Base-by-base conservation (phyloP, 2,888 invertebrate species). In the Chaitophorus viminalis region DNA sequence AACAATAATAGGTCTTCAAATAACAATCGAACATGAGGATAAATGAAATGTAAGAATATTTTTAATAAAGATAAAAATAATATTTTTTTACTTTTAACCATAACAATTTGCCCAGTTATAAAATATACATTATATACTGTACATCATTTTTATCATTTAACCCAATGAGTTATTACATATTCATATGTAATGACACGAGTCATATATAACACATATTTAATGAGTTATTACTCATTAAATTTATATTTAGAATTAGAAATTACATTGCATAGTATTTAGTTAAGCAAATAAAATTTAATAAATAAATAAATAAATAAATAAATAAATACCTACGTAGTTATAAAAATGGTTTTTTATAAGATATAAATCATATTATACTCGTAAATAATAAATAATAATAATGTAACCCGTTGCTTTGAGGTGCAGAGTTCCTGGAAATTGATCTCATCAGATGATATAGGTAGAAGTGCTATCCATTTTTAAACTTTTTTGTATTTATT, bases 31-130 rank as follows among this genome's bases (percentile, higher is more conserved):
- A 11, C 21, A 54, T 21, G 54, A 21, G 77, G 39, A 78, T 78
- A 54, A 78, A 78, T 31, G 21, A 78, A 78, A 54, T 0, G 54
- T 78, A 31, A 29, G 54, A 78, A 78, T 78, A 25, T 54, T 54
- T 33, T 78, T 52, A 9, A 54, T 18, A 54, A 33, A 78, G 9
- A 54, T 54, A 21, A 1, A 18, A 54, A 54, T 5, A 21, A 21
- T 54, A 54, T 54, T 54, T 18, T 21, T 54, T 54, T 54, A 21
- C 18, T 54, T 21, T 54, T 21, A 21, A 54, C 54, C 4, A 21
- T 21, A 54, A 54, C 21, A 21, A 21, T 21, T 54, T 54, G 21
- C 21, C 18, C 54, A 54, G 6, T 54, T 54, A 54, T 54, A 54
- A 54, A 54, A 54, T 21, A 54, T 54, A 21, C 54, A 46, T 46